These are phyloP conservation scores for Ochlodes sylvanus DNA, from an alignment of 2,888 invertebrate genomes.

Conservation along the genomic window DNA sequence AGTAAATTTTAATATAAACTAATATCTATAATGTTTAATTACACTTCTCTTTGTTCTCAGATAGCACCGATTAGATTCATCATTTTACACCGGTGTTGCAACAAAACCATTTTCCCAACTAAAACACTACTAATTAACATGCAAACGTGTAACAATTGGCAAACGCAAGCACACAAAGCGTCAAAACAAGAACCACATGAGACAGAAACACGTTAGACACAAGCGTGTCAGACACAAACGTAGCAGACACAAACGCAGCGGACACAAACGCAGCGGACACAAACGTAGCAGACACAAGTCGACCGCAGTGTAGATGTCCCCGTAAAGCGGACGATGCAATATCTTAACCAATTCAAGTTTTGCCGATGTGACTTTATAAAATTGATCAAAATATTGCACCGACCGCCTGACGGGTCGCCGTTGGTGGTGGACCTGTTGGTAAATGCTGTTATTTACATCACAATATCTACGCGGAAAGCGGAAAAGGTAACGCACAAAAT, in stretches of 20 bases:
- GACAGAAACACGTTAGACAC: conserved; percentile 1
- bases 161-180: conserved; percentile 41
- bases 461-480: no score
- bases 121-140: neutral
- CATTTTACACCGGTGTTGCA: no score
- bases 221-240: neutral
- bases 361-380: conserved; percentile 60
- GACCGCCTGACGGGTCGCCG: conserved; percentile 73
- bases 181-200: conserved; percentile 36
- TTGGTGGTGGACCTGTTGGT: conserved; percentile 21
- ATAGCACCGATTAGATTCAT: no score
- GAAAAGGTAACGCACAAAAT: no score
- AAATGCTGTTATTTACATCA: neutral
- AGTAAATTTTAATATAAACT: no score
- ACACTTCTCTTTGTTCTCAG: no score
- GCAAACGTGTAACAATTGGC: conserved; percentile 29
- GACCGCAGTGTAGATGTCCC: conserved; percentile 47
- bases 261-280: conserved; percentile 14
- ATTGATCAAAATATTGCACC: conserved; percentile 84
- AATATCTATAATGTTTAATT: no score
- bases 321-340: conserved; percentile 82
- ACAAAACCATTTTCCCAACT: no score
- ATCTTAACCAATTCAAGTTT: conserved; percentile 83
- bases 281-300: conserved; percentile 45
- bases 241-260: neutral